These are phyloP conservation scores for Pampusana beccarii DNA, from an alignment of 2,113 vertebrate genomes.

Conservation along the genomic window DNA sequence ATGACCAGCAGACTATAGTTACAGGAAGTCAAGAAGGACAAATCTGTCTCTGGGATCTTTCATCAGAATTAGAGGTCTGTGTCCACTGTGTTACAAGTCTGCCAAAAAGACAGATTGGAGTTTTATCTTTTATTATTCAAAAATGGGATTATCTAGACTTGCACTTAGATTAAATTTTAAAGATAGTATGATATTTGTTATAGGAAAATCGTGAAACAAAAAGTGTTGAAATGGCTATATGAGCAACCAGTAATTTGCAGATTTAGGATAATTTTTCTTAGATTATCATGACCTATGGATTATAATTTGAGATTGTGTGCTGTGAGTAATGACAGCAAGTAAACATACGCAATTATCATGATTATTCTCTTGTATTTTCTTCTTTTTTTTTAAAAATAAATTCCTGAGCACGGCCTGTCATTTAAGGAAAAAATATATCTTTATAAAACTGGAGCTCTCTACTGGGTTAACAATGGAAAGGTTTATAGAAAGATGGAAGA, in stretches of 20 bases:
- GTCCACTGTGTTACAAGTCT: background rate
- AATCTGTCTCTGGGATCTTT: constrained; percentile 83
- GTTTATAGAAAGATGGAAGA: background rate
- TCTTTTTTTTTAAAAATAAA: background rate
- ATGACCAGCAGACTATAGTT: constrained; percentile 80
- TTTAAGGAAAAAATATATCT: background rate
- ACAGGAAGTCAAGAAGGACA: constrained; percentile 83
- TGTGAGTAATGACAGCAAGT: background rate
- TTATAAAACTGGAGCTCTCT: background rate
- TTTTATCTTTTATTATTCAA: background rate
- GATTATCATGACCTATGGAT: background rate
- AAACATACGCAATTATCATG: background rate
- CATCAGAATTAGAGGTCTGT: constrained; percentile 78
- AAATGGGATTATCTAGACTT: background rate
- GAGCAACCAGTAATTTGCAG: background rate
- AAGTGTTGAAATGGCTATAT: background rate
- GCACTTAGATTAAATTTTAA: background rate
- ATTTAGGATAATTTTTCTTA: background rate
- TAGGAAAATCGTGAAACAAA: background rate
- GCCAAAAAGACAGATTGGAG: background rate
- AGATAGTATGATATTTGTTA: background rate
- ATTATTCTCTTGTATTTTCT: background rate
- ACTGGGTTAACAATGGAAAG: background rate
- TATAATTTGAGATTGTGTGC: background rate
- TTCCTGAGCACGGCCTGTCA: background rate